Base-by-base conservation (phyloP, 2,888 invertebrate species). In the Melanophora roralis region DNA sequence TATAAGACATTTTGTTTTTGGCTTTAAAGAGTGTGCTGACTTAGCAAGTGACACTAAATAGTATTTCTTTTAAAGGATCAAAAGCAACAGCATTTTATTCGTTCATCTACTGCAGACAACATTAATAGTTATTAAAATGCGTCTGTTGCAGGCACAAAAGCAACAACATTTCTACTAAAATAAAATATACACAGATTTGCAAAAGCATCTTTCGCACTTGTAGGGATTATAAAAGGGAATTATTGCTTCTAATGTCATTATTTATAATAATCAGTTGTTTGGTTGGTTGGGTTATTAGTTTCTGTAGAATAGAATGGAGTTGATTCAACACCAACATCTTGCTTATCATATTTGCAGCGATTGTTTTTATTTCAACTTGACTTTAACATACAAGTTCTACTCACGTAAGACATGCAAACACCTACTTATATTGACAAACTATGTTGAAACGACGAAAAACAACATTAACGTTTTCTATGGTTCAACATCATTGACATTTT, bases 401-500 rank as follows among this genome's bases (percentile, higher is more conserved):
- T 59, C 40, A 73, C 65, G 65, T 43, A 36, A 49, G 21, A 5
- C 38, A 16, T 19, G 27, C 19, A 57, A 53, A 14, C 5, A 51
- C 3, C 16, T 23, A n/a, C 57, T 68, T 14, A 16, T 9, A 45
- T 8, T 45, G 14, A 8, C 45, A 53, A 27, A 53, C 40, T 45
- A 11, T 53, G 16, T 8, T 21, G 59, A 27, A 5, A 27, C 27
- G 6, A 27, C 3, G 3, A 27, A 59, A 38, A 60, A 49, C 38
- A 36, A 6, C 16, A 57, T 43, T 38, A 49, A 38, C 23, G 55
- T 67, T 40, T 57, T 49, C 43, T 19, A 51, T 32, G 51, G 43
- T 43, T 32, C 59, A 68, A 78, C 57, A 72, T 51, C 49, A 76
- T 76, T 80, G 76, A 72, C 80, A 80, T 67, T 55, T 80, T 75